phyloP scores from a whole-genome alignment of 2,888 invertebrate genomes.

The Tenthredo mesomela region DNA sequence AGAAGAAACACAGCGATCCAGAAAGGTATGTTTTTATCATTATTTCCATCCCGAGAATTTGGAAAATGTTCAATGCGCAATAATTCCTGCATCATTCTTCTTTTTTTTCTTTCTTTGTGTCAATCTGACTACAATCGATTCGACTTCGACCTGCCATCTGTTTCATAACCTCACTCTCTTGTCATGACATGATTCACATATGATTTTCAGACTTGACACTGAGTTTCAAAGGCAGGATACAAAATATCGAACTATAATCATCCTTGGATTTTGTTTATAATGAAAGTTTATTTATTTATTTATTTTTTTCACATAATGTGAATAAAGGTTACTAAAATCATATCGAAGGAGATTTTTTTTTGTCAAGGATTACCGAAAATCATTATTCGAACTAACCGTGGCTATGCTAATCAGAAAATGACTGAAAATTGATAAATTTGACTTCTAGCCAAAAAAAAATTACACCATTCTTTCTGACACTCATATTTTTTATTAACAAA shows the following conservation, averaged over 20 bases:
- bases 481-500: conserved; percentile 2
- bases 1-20: conserved; percentile 89
- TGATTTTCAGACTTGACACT: background rate
- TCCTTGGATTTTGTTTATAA: background rate
- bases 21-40: conserved; percentile 83
- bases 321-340: background rate
- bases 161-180: conserved; percentile 29
- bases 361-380: background rate
- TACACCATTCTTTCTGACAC: background rate
- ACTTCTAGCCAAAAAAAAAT: background rate
- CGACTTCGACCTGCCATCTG: conserved; percentile 42
- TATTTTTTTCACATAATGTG: background rate
- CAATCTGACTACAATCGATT: conserved; percentile 19
- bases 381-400: background rate
- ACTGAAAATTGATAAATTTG: background rate
- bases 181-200: background rate
- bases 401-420: background rate
- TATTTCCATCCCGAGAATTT: conserved; percentile 27
- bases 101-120: background rate
- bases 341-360: background rate
- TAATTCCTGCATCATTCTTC: background rate
- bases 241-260: background rate
- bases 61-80: background rate
- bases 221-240: background rate
- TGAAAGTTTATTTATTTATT: no score